A percentile compares a stretch with the other conserved stretches of the same genome.
phyloP scores from a whole-genome alignment of 2,113 vertebrate genomes.

The Tinamus guttatus region DNA sequence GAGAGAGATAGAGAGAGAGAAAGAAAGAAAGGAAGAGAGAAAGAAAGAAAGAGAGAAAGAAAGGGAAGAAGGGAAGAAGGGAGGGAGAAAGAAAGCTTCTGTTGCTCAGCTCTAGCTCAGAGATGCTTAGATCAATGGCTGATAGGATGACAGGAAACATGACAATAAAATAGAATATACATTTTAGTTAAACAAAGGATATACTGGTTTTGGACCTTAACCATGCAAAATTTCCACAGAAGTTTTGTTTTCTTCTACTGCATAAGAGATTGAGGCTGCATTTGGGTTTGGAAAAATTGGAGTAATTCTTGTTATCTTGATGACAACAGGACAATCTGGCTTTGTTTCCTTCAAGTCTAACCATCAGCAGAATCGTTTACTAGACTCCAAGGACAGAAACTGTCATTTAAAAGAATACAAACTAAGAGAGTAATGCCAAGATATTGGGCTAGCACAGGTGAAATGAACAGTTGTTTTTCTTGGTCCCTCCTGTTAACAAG shows the following conservation, averaged over 20 bases:
- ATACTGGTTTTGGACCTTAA: not conserved
- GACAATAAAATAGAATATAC: not conserved
- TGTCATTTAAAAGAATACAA: not conserved
- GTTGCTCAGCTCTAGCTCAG: not conserved
- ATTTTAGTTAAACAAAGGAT: not conserved
- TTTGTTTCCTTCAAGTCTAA: not conserved
- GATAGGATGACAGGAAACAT: not conserved
- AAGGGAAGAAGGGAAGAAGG: too few relatives aligned
- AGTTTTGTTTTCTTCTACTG: not conserved
- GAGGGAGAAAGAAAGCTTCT: not conserved
- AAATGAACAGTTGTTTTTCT: not conserved
- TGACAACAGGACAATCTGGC: not conserved
- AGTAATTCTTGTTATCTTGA: not conserved
- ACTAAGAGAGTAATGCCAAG: not conserved
- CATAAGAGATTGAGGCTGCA: not conserved
- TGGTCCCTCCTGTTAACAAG: not conserved
- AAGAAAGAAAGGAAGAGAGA: too few relatives aligned
- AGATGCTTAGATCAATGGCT: not conserved
- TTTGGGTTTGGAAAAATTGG: not conserved
- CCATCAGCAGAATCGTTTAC: not conserved
- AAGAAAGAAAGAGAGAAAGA: too few relatives aligned
- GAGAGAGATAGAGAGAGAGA: too few relatives aligned
- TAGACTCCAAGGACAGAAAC: not conserved
- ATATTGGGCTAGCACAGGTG: not conserved
- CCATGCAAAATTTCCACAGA: not conserved